These are phyloP conservation scores for Cheilosia impressa DNA, from an alignment of 2,888 invertebrate genomes.

Conservation along the genomic window DNA sequence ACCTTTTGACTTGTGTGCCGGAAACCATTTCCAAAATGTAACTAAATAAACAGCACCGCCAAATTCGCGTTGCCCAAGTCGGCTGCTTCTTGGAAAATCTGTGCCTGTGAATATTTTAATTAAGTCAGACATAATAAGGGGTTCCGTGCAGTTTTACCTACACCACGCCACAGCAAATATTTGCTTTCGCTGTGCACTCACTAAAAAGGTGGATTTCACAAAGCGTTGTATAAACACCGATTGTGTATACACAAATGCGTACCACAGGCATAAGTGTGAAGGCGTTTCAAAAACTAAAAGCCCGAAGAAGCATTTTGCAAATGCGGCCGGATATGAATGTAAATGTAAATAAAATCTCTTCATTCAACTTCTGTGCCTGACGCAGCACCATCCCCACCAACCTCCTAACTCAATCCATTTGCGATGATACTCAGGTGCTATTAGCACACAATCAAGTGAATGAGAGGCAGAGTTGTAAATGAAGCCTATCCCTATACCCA, in stretches of 20 bases:
- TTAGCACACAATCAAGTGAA: slow-evolving; percentile 57
- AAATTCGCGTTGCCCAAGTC: not conserved
- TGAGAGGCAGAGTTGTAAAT: slow-evolving; percentile 53
- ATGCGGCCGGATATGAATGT: slow-evolving; percentile 53
- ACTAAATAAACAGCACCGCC: not conserved
- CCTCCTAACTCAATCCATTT: slow-evolving; percentile 31
- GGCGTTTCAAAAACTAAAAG: slow-evolving; percentile 21
- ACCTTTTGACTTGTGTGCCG: not conserved
- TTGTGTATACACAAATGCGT: not conserved
- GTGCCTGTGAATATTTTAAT: slow-evolving; percentile 51
- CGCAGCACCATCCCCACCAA: not conserved
- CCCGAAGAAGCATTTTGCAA: slow-evolving; percentile 40
- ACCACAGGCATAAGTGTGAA: too few species aligned
- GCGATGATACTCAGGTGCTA: slow-evolving; percentile 57
- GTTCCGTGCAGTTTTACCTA: slow-evolving; percentile 1
- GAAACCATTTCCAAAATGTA: not conserved
- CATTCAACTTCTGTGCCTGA: slow-evolving; percentile 28
- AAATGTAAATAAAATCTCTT: slow-evolving; percentile 57
- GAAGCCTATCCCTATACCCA: not conserved
- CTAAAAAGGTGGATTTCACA: slow-evolving; percentile 15
- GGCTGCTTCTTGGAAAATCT: not conserved
- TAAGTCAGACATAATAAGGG: slow-evolving; percentile 30
- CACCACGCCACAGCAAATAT: slow-evolving; percentile 38
- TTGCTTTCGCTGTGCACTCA: slow-evolving; percentile 32
- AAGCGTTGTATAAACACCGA: not conserved